These are phyloP conservation scores for Paragorgia papillata DNA, from an alignment of 92 coral and sea anemone species.

Conservation along the genomic window DNA sequence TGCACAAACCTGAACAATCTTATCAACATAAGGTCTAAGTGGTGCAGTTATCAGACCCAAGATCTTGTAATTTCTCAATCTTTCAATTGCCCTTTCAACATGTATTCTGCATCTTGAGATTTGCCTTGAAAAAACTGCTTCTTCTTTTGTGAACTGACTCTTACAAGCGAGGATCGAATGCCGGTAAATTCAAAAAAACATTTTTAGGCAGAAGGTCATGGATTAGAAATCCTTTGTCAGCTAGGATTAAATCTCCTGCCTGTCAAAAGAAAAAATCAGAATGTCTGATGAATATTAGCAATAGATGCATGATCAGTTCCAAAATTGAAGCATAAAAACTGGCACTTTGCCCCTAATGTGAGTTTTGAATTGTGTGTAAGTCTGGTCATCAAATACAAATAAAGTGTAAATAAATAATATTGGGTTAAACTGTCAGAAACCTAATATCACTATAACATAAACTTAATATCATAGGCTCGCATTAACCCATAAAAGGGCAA, in stretches of 20 bases:
- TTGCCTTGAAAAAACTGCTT: constrained; percentile 51
- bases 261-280: neutral
- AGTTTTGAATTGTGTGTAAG: too few relatives aligned
- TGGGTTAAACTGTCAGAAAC: too few relatives aligned
- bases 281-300: neutral
- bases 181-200: constrained; percentile 63
- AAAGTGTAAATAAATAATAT: too few relatives aligned
- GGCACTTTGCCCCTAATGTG: too few relatives aligned
- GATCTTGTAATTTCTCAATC: constrained; percentile 64
- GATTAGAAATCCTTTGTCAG: constrained; percentile 64
- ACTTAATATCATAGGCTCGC: too few relatives aligned
- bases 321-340: too few relatives aligned
- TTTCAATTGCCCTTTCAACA: constrained; percentile 68
- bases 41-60: constrained; percentile 52
- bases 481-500: too few relatives aligned
- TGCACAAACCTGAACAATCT: constrained; percentile 58
- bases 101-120: constrained; percentile 62
- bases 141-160: constrained; percentile 61
- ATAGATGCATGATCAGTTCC: too few relatives aligned
- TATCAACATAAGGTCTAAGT: constrained; percentile 53
- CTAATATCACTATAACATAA: too few relatives aligned
- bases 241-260: constrained; percentile 63
- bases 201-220: constrained; percentile 45
- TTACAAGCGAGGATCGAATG: constrained; percentile 51
- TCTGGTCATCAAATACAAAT: too few relatives aligned